Evolutionary conservation across 2,797 vertebrate species (phyloP).

Genomic region (Linurgus olivaceus): DNA sequence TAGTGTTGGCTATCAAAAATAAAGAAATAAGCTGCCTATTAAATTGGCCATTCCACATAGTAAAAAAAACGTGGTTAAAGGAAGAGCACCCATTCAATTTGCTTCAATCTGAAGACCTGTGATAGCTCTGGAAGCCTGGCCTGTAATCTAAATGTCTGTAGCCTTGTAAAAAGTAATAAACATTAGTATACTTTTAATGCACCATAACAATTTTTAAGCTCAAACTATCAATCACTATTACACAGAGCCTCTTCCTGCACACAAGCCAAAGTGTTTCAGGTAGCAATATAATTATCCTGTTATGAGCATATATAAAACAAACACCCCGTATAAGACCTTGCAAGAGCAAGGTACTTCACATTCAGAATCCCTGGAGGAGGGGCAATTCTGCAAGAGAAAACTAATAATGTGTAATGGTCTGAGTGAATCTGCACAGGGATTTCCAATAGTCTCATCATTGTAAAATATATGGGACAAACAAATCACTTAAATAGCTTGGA

Average conservation of each 20-base stretch:
- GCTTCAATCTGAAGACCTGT: not conserved
- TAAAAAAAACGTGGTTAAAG: not conserved
- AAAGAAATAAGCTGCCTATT: not conserved
- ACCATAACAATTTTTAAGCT: constrained; percentile 58
- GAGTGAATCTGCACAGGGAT: constrained; percentile 57
- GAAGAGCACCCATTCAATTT: not conserved
- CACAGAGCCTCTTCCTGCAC: not conserved
- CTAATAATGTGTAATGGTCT: constrained; percentile 62
- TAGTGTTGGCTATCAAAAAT: not conserved
- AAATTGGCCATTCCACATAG: not conserved
- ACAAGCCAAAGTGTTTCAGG: constrained; percentile 28
- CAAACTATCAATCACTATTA: constrained; percentile 50
- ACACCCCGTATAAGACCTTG: constrained; percentile 45
- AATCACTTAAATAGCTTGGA: constrained; percentile 65
- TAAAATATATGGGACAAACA: constrained; percentile 61
- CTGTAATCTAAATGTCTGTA: constrained; percentile 24
- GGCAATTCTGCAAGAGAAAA: constrained; percentile 35
- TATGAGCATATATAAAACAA: constrained; percentile 59
- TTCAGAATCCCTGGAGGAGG: constrained; percentile 46
- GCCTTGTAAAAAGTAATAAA: constrained; percentile 49
- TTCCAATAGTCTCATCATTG: constrained; percentile 70
- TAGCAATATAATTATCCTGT: constrained; percentile 53
- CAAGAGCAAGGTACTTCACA: constrained; percentile 19
- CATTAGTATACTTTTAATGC: constrained; percentile 54
- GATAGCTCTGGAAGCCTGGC: not conserved